Evolutionary conservation across 1,140 invertebrate species (phyloP).

Genomic region (Atta cephalotes): DNA sequence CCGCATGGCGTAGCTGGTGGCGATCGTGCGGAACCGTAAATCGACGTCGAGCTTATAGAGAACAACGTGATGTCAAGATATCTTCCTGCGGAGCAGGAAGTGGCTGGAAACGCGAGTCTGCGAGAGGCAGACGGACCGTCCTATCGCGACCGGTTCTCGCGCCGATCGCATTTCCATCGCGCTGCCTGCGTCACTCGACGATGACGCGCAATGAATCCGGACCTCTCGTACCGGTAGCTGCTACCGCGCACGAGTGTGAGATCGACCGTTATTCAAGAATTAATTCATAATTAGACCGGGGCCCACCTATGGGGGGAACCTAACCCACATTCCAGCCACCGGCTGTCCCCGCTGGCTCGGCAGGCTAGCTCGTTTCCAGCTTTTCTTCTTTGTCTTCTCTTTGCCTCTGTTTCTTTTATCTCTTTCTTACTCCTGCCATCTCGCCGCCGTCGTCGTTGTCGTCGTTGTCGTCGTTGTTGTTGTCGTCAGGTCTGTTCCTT

Average conservation of each 20-base stretch:
- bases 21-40: slow-evolving; percentile 19
- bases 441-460: neutral
- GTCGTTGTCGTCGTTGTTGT: slow-evolving; percentile 14
- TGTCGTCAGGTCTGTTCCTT: slow-evolving; percentile 18
- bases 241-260: slow-evolving; percentile 70
- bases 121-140: slow-evolving; percentile 31
- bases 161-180: slow-evolving; percentile 80
- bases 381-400: slow-evolving; percentile 68
- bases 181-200: slow-evolving; percentile 44
- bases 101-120: neutral
- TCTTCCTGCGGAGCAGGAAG: slow-evolving; percentile 62
- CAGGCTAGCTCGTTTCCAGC: slow-evolving; percentile 76
- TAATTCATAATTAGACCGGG: slow-evolving; percentile 85
- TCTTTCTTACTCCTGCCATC: neutral
- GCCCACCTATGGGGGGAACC: slow-evolving; percentile 81
- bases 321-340: slow-evolving; percentile 84
- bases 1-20: neutral
- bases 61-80: slow-evolving; percentile 10
- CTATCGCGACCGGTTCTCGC: slow-evolving; percentile 73
- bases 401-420: neutral
- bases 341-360: slow-evolving; percentile 81
- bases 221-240: neutral
- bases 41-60: slow-evolving; percentile 3
- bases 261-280: slow-evolving; percentile 84
- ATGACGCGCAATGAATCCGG: slow-evolving; percentile 37